These are phyloP conservation scores for Gymnocypris eckloni DNA, from an alignment of 2,797 vertebrate genomes.

Conservation along the genomic window DNA sequence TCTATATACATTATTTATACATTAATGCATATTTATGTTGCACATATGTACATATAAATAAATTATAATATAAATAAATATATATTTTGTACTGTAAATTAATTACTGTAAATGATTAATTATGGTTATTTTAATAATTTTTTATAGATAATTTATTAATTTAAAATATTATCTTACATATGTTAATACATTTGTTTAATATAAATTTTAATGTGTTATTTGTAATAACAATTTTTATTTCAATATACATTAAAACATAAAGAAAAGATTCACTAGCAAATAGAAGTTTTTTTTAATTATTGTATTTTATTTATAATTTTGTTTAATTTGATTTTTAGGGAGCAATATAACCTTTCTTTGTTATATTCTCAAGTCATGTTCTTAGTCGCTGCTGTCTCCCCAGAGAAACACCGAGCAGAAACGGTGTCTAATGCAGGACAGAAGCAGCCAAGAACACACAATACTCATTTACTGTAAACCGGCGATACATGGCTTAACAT, in stretches of 20 bases:
- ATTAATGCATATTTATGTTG: not conserved
- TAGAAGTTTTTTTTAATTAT: not conserved
- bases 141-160: too few species aligned
- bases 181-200: too few species aligned
- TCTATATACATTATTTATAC: too few species aligned
- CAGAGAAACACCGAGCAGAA: slow-evolving; percentile 2
- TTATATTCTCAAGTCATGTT: not conserved
- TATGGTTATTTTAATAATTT: too few species aligned
- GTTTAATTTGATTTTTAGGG: not conserved
- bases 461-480: not conserved
- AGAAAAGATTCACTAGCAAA: not conserved
- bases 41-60: not conserved
- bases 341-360: not conserved
- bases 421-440: not conserved
- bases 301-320: not conserved
- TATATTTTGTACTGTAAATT: not conserved
- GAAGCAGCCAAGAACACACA: slow-evolving; percentile 9
- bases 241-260: not conserved
- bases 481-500: slow-evolving; percentile 2
- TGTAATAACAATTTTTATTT: too few species aligned
- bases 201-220: too few species aligned
- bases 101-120: too few species aligned
- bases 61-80: not conserved
- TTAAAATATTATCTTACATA: too few species aligned
- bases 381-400: not conserved